Evolutionary conservation across 1,140 invertebrate species (phyloP).

Genomic region (Adoxophyes honmai): DNA sequence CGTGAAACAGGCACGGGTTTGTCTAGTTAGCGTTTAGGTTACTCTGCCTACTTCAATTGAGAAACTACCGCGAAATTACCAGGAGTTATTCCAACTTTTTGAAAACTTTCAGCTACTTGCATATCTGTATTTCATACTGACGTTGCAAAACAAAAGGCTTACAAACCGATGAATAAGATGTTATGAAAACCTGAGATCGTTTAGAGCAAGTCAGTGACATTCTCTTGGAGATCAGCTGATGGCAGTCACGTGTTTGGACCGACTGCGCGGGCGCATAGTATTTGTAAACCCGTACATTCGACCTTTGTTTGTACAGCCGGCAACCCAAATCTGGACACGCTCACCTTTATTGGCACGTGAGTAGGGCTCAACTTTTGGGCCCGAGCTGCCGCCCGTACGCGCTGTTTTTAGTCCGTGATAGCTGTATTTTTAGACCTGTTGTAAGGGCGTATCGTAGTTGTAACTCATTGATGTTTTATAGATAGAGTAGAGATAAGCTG

Average conservation of each 20-base stretch:
- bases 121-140: too few relatives aligned
- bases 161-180: too few relatives aligned
- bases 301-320: constrained; percentile 7
- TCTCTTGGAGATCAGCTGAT: neutral
- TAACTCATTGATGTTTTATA: too few relatives aligned
- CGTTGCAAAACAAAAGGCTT: too few relatives aligned
- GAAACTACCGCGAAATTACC: too few relatives aligned
- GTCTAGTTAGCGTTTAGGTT: too few relatives aligned
- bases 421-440: neutral
- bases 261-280: neutral
- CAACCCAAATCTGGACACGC: neutral
- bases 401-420: constrained; percentile 3
- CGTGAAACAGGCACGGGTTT: too few relatives aligned
- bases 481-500: too few relatives aligned
- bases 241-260: neutral
- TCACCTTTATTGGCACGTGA: neutral
- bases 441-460: neutral
- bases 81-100: too few relatives aligned
- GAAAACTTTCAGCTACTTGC: too few relatives aligned
- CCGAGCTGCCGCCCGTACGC: neutral
- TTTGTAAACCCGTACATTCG: constrained; percentile 5
- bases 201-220: neutral
- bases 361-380: neutral
- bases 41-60: too few relatives aligned
- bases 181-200: too few relatives aligned